Evolutionary conservation across 2,888 invertebrate genomes (phyloP), one percentile per base, ranked within the genome.

Genomic region (Drosophila flavopinicola): DNA sequence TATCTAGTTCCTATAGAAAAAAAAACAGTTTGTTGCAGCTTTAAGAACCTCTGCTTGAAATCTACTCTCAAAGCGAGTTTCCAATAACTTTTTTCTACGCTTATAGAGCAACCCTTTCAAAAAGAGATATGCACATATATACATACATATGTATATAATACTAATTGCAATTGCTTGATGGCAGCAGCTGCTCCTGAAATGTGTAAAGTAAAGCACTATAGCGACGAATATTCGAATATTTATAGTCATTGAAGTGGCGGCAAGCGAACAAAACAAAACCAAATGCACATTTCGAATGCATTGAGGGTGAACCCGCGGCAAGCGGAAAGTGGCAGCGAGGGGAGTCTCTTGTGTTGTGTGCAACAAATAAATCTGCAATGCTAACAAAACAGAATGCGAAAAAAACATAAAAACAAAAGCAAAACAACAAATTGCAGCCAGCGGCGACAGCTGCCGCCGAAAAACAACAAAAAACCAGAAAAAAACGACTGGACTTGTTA

Each of bases 281-380:
- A 13, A 30, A 56, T 51, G n/a, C n/a, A 33, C 27, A 61, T 51
- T 61, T 30, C 11, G 53, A 47, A 47, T 67, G 68, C 67, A 61
- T 37, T 11, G 39, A 71, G 71, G 74, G 69, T 63, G 49, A 68
- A 6, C 42, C 30, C 9, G 6, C 4, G 60, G 39, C 20, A 29
- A 39, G 24, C 24, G 30, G 27, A 7, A 9, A 25, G 45, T 30
- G 29, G 11, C 5, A 3, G 29, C n/a, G 7, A 15, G 41, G 25
- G 54, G 60, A 56, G 57, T 41, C 49, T 32, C n/a, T 37, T 32
- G 44, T 45, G 44, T 38, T 33, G 48, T 42, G 67, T 75, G 76
- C 79, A 75, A 48, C 73, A 66, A 85, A 83, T 69, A 73, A 75
- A 85, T 75, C 72, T 65, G 79, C 63, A 65, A 71, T 33, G 67